A percentile compares a stretch with the other conserved stretches of the same genome.
These are phyloP conservation scores for Epizoanthus scotinus DNA, from an alignment of 92 coral and sea anemone species.

Conservation along the genomic window DNA sequence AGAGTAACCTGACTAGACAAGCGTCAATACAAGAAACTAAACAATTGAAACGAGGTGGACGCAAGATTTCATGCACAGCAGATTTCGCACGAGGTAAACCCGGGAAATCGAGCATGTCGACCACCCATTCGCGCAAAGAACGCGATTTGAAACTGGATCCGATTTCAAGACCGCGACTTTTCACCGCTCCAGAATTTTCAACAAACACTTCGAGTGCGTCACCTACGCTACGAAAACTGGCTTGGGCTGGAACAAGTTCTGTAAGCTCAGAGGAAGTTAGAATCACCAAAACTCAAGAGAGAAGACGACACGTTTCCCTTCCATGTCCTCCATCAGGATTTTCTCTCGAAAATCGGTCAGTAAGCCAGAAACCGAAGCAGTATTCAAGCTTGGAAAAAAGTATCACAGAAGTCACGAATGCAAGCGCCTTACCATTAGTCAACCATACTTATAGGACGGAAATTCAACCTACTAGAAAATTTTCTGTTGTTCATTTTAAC, in stretches of 20 bases:
- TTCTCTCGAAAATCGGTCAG: neutral
- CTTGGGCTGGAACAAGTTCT: slow-evolving; percentile 39
- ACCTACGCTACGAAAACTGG: neutral
- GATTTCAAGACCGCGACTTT: slow-evolving; percentile 15
- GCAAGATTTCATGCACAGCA: slow-evolving; percentile 33
- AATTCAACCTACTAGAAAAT: slow-evolving; percentile 8
- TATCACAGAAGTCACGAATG: neutral
- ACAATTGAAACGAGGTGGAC: neutral
- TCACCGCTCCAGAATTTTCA: slow-evolving; percentile 23
- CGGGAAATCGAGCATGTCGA: neutral
- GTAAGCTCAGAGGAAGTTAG: neutral
- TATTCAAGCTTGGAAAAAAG: neutral
- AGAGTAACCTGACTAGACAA: neutral
- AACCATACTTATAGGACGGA: neutral
- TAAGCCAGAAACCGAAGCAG: neutral
- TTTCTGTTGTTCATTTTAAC: slow-evolving; percentile 14
- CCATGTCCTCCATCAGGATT: slow-evolving; percentile 24
- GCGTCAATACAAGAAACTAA: neutral
- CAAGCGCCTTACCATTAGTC: neutral
- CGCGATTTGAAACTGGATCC: neutral
- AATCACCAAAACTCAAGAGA: neutral
- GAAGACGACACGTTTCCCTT: slow-evolving; percentile 13
- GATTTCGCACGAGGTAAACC: neutral
- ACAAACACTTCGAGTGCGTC: neutral
- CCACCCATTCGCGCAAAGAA: slow-evolving; percentile 3